Percentiles rank a stretch among this genome's conserved stretches.
Evolutionary conservation across 2,888 invertebrate species (phyloP).

Genomic region (Maniola hyperantus): DNA sequence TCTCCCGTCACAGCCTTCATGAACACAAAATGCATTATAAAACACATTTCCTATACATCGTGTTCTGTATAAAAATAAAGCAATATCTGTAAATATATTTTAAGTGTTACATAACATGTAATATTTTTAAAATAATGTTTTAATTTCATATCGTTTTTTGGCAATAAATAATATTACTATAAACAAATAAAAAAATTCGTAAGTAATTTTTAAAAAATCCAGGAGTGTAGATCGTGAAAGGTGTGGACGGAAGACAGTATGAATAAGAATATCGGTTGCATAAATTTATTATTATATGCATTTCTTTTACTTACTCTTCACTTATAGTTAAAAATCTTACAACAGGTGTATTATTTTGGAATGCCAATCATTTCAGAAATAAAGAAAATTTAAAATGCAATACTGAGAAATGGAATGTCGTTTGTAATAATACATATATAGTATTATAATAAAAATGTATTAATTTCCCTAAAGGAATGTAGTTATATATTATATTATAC

Average conservation of each 20-base stretch:
- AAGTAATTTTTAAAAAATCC: not conserved
- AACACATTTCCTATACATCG: not conserved
- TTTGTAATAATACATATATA: constrained; percentile 23
- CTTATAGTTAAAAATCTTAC: not conserved
- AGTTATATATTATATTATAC: not conserved
- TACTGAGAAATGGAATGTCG: constrained; percentile 42
- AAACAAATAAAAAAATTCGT: not conserved
- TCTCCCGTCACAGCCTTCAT: constrained; percentile 42
- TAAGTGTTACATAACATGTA: not conserved
- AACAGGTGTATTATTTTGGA: constrained; percentile 2
- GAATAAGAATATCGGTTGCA: not conserved
- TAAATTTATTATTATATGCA: not conserved
- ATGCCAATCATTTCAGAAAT: constrained; percentile 17
- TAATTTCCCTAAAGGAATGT: constrained; percentile 38
- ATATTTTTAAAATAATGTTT: not conserved
- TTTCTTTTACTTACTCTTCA: not conserved
- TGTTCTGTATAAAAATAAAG: constrained; percentile 1
- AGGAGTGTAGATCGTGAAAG: constrained; percentile 28
- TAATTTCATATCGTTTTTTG: not conserved
- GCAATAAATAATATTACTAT: too few species aligned
- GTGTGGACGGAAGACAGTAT: constrained; percentile 37
- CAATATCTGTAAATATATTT: not conserved
- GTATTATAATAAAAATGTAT: constrained; percentile 26
- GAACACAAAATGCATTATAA: constrained; percentile 36
- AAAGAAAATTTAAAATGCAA: constrained; percentile 23